Evolutionary conservation across 2,888 invertebrate genomes (phyloP), one percentile per base, ranked within the genome.

Genomic region (Dryadula phaetusa): DNA sequence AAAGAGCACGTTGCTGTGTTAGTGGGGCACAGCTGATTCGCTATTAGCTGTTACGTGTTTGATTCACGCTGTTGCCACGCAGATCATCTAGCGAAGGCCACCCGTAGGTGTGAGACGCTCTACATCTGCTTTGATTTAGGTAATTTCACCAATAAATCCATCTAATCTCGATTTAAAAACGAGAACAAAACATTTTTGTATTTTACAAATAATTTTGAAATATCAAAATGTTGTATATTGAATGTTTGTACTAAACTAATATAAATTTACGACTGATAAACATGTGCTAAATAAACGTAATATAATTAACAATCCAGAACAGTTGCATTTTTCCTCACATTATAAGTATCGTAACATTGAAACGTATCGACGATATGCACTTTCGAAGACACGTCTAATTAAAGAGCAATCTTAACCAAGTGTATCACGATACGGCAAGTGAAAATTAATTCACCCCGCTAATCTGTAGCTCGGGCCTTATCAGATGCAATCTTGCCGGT

Each of bases 21-120:
- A 81, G 80, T 80, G 67, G 81, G 70, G 63, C 78, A 74, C 77
- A 79, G 78, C 81, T 81, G 81, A 84, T 81, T 77, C 77, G 77
- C 76, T 76, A 76, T 74, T 70, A 70, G 66, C 46, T 71, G 67
- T 64, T 69, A 69, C 37, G 64, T 62, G 60, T 70, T 70, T 66
- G 58, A 32, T 61, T 52, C 22, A 54, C 47, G 28, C 53, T 67
- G 73, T 78, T 75, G 73, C 74, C 66, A 69, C 56, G 75, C 68
- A 37, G 64, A 58, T 67, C 58, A 66, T 65, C 67, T 68, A 53
- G 34, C 25, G 66, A 53, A 71, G 68, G 66, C 62, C 67, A 61
- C 54, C 49, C 66, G 72, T 73, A 62, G 72, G 71, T 70, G 73
- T 71, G 58, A 61, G 44, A 3, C 14, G 40, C 46, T 47, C 22